Conservation (phyloP, 92 coral and sea anemone species). For the Virgularia gustaviana region DNA sequence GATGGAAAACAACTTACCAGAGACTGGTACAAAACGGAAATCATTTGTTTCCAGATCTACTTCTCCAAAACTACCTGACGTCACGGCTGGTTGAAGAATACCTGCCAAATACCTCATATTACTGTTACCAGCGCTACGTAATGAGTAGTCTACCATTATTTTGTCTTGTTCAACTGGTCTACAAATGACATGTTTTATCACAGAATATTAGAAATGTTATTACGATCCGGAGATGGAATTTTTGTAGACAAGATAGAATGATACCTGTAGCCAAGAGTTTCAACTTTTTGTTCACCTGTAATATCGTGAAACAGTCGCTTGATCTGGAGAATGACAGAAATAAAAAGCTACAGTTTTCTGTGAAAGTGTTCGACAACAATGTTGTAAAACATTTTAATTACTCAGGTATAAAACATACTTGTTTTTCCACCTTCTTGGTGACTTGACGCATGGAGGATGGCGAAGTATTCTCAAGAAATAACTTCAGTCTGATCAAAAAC, state of each 20-base stretch:
- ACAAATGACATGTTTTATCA: background rate
- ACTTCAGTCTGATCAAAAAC: constrained; percentile 21
- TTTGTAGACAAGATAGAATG: background rate
- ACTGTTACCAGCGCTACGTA: constrained; percentile 28
- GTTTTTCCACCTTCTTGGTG: background rate
- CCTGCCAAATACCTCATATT: constrained; percentile 25
- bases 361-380: background rate
- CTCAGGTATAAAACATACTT: background rate
- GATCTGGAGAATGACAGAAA: background rate
- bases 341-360: background rate
- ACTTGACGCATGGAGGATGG: background rate
- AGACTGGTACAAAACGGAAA: constrained; percentile 20
- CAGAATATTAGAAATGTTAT: background rate
- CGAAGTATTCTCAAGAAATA: constrained; percentile 4
- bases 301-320: constrained; percentile 11
- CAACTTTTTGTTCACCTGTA: constrained; percentile 15
- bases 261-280: constrained; percentile 27
- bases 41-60: constrained; percentile 18
- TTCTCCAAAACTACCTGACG: constrained; percentile 7
- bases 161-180: constrained; percentile 15
- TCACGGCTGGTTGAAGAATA: constrained; percentile 24
- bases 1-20: constrained; percentile 25
- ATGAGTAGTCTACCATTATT: constrained; percentile 32
- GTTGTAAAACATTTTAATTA: background rate
- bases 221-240: background rate